phyloP scores from a whole-genome alignment of 1,140 invertebrate genomes.

The Drosophila athabasca region DNA sequence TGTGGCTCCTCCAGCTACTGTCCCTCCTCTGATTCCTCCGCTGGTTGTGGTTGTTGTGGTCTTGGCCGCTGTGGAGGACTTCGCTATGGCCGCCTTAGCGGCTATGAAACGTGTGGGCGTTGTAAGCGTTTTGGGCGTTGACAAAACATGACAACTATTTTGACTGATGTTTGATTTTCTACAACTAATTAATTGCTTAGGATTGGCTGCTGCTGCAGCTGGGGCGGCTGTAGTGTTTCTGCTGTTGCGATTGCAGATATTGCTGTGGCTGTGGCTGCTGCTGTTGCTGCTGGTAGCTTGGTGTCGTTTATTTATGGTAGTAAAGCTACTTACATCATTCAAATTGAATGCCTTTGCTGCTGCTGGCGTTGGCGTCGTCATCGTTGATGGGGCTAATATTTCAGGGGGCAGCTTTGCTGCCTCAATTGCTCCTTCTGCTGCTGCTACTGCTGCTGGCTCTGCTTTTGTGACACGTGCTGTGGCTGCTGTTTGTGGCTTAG shows the following conservation, averaged over 20 bases:
- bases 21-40: conserved; percentile 9
- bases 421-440: conserved; percentile 5
- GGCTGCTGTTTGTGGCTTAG: neutral
- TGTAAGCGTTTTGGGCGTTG: conserved; percentile 67
- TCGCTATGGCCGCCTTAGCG: conserved; percentile 59
- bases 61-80: conserved; percentile 22
- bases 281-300: conserved; percentile 66
- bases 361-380: conserved; percentile 2
- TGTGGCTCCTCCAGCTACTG: neutral
- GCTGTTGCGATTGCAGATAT: conserved; percentile 19
- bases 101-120: conserved; percentile 72
- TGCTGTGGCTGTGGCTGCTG: conserved; percentile 23
- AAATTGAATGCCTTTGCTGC: conserved; percentile 68
- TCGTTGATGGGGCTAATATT: conserved; percentile 6
- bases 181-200: conserved; percentile 45
- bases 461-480: neutral
- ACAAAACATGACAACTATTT: conserved; percentile 29
- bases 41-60: conserved; percentile 9
- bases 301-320: conserved; percentile 67
- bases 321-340: conserved; percentile 79
- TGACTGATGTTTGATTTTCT: conserved; percentile 41
- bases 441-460: conserved; percentile 20
- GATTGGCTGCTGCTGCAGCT: conserved; percentile 20
- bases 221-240: neutral
- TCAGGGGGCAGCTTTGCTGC: conserved; percentile 8